Conservation (phyloP, 2,797 vertebrate species). For the Myiotriccus ornatus region DNA sequence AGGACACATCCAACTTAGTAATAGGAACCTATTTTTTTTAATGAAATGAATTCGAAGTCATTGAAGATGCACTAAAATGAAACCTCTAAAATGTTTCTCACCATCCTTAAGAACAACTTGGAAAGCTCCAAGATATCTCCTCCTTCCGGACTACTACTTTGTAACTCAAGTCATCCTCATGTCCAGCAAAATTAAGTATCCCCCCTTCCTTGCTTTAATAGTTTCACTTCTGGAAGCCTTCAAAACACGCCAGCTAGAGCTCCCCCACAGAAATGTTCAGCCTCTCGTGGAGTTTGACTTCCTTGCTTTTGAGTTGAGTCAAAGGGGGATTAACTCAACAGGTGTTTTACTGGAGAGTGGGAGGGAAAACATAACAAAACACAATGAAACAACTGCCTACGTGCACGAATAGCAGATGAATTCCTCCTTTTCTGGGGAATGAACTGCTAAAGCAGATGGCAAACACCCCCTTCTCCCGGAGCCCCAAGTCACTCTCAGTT, state of each 20-base stretch:
- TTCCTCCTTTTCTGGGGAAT: not conserved
- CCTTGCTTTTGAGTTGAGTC: constrained; percentile 9
- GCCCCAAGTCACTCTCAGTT: not conserved
- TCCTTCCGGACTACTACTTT: not conserved
- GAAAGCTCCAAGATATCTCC: not conserved
- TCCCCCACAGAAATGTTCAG: not conserved
- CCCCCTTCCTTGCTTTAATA: not conserved
- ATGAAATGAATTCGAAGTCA: not conserved
- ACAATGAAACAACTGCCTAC: constrained; percentile 24
- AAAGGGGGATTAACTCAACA: constrained; percentile 41
- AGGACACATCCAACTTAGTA: not conserved
- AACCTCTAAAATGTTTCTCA: not conserved
- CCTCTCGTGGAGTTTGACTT: not conserved
- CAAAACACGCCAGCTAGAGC: not conserved
- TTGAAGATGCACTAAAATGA: not conserved
- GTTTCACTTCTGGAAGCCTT: not conserved
- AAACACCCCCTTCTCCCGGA: not conserved
- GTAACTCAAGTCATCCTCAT: not conserved
- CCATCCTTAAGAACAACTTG: not conserved
- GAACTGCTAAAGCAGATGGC: constrained; percentile 25
- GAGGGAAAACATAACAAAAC: constrained; percentile 37
- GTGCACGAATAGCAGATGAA: not conserved
- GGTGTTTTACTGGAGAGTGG: constrained; percentile 7
- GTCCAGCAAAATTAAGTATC: not conserved
- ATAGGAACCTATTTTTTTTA: not conserved